Evolutionary conservation across 2,888 invertebrate species (phyloP), one percentile per base, ranked within the genome.

Genomic region (Hipparchia sbordonii): DNA sequence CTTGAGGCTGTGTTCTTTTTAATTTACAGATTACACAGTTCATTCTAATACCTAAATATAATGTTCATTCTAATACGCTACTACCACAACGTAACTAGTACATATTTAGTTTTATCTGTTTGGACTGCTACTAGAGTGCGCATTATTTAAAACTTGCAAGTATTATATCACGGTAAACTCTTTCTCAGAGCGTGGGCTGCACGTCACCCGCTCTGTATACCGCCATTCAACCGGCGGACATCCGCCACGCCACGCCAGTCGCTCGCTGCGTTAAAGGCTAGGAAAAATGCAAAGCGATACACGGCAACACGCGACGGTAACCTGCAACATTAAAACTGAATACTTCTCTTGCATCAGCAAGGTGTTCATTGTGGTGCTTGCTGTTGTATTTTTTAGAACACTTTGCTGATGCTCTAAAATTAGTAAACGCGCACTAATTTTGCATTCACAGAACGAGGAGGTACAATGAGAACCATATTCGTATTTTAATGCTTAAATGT

Each of bases 221-320:
- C 60, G 60, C 80, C 80, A 79, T 79, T 81, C 79, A 74, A 80
- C 79, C 82, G 77, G 68, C 78, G 79, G 78, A 78, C 77, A 72
- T 80, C 80, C 82, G 84, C 80, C 67, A 70, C 76, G 74, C 67
- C 57, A 67, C 57, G 68, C 68, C 60, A 68, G 8, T 57, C 57
- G 57, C 57, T 13, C 8, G 57, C 57, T 13, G 13, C 13, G 57
- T 23, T 57, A 57, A 57, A 57, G 57, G 57, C 13, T 57, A 3
- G 57, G 57, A 23, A 13, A 57, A 13, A 23, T 13, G 13, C 23
- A 8, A n/a, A n/a, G n/a, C 2, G 23, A 13, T 5, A 6, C n/a
- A 6, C n/a, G n/a, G 6, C 54, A 54, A n/a, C 39, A 6, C 12
- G n/a, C n/a, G 56, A 13, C 7, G 7, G 56, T 8, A 6, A 13